Base-by-base conservation (phyloP, 2,113 vertebrate species). In the Triplophysa tibetana region DNA sequence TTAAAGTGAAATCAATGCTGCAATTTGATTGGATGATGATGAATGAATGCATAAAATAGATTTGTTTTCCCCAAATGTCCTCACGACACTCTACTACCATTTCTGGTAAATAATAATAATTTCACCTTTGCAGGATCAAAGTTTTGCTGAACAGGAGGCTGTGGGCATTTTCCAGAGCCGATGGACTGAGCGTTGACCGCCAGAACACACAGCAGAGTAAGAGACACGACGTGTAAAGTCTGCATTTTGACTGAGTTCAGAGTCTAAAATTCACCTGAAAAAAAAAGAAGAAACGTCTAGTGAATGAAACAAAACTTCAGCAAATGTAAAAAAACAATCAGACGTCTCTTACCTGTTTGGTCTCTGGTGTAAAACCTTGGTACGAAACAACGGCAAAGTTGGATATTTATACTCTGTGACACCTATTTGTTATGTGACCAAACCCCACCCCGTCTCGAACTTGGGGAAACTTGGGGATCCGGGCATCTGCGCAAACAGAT, bases 41-140 rank as follows among this genome's bases (percentile, higher is more conserved):
- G 26, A 29, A 3, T 29, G 26, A 29, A 3, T 29, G 26, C 26
- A 43, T 43, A 8, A 43, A 43, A 43, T 6, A 7, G 8, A 2
- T 3, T 3, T 3, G 0, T 29, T 9, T 10, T 43, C 41, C 41
- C 9, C 1, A 43, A 45, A 12, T 12, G 8, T 45, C 43, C 43
- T 45, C 43, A 11, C 11, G 1, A 11, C 41, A 43, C 43, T 45
- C 43, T 11, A 12, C 43, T 45, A 12, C 11, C 0, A 45, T 45
- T 9, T 12, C 11, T 19, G 4, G 0, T 17, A 54, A 16, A 54
- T 54, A 17, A 54, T 54, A 16, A 19, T 54, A 54, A 17, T 8
- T 60, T 88, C 73, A 91, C 89, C 88, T 70, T 86, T 74, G 73
- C 58, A 14, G 73, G 17, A 8, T 91, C 82, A 75, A 92, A 92